Evolutionary conservation across 2,797 vertebrate species (phyloP).

Genomic region (Iguana delicatissima): DNA sequence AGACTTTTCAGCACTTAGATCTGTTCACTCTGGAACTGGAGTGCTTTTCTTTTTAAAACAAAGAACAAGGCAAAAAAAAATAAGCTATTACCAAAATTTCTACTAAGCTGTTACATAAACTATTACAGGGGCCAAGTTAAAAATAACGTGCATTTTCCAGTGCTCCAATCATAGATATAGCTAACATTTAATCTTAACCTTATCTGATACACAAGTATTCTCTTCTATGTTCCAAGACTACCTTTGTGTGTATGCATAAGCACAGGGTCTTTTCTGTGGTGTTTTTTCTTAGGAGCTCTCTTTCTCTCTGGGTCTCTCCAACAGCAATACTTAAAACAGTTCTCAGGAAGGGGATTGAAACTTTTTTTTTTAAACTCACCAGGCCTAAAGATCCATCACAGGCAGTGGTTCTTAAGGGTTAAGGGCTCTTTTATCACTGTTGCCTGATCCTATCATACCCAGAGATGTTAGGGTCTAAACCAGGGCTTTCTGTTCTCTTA

Average conservation of each 20-base stretch:
- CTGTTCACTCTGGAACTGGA: slow-evolving; percentile 68
- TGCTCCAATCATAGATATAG: slow-evolving; percentile 35
- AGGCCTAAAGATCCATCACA: too few species aligned
- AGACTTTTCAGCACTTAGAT: slow-evolving; percentile 69
- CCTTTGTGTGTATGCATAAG: background rate
- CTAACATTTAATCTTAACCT: slow-evolving; percentile 29
- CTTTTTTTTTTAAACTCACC: background rate
- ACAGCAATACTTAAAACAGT: background rate
- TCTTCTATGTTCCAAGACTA: background rate
- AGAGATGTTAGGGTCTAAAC: background rate
- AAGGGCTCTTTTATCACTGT: background rate
- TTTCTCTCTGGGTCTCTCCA: background rate
- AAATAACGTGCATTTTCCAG: slow-evolving; percentile 1
- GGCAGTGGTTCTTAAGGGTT: background rate
- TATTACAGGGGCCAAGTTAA: slow-evolving; percentile 45
- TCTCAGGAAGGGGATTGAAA: background rate
- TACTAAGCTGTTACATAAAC: too few species aligned
- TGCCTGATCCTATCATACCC: slow-evolving; percentile 1
- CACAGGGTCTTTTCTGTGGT: background rate
- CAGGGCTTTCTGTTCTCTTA: background rate
- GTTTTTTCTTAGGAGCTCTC: background rate
- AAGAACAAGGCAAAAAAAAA: slow-evolving; percentile 62
- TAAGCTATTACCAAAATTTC: slow-evolving; percentile 26
- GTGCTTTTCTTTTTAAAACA: slow-evolving; percentile 65
- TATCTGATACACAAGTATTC: background rate